These are phyloP conservation scores for Gerris buenoi DNA, from an alignment of 1,140 invertebrate species.

Conservation along the genomic window DNA sequence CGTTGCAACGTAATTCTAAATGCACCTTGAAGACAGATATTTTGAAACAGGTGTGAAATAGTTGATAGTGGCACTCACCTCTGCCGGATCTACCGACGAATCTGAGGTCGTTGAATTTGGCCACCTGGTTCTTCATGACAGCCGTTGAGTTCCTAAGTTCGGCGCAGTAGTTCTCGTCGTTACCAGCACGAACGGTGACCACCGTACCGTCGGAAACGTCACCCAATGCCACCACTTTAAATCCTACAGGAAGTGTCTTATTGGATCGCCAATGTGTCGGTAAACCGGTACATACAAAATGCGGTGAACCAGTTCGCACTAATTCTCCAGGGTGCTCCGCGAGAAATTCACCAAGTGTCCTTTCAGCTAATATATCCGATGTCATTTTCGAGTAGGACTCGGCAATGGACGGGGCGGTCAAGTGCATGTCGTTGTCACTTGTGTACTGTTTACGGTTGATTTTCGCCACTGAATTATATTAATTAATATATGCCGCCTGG, in stretches of 20 bases:
- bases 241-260: slow-evolving; percentile 88
- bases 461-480: slow-evolving; percentile 61
- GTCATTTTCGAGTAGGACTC: slow-evolving; percentile 80
- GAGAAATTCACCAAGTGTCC: slow-evolving; percentile 75
- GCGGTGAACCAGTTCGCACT: slow-evolving; percentile 78
- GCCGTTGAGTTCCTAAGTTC: slow-evolving; percentile 86
- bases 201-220: slow-evolving; percentile 89
- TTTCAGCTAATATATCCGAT: slow-evolving; percentile 66
- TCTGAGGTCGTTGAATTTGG: slow-evolving; percentile 93
- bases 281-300: slow-evolving; percentile 81
- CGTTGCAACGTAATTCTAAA: too few species aligned
- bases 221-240: slow-evolving; percentile 80
- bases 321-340: slow-evolving; percentile 84
- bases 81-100: slow-evolving; percentile 93
- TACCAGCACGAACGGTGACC: slow-evolving; percentile 87
- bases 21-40: too few species aligned
- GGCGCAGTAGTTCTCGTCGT: slow-evolving; percentile 93
- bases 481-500: neutral
- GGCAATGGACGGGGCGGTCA: slow-evolving; percentile 42
- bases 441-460: slow-evolving; percentile 85
- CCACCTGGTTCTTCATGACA: slow-evolving; percentile 93
- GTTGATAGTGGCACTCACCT: slow-evolving; percentile 55
- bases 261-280: slow-evolving; percentile 94
- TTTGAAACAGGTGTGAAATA: too few species aligned
- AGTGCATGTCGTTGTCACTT: slow-evolving; percentile 63